Percentiles rank a stretch among this genome's conserved stretches.
Evolutionary conservation across 1,140 invertebrate genomes (phyloP).

Genomic region (Zaprionus lachaisei): DNA sequence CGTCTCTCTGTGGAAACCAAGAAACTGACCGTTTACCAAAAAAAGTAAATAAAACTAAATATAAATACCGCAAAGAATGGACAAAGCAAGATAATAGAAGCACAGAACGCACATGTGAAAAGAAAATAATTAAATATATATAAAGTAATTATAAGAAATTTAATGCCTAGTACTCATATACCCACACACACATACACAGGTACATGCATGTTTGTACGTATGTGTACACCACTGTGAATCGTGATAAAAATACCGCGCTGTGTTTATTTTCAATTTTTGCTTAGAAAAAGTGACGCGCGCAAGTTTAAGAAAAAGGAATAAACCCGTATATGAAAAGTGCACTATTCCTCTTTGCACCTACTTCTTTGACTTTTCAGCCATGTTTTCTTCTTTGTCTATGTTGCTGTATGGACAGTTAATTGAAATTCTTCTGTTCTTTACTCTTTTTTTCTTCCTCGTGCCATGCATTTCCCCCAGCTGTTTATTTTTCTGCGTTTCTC

Average conservation of each 20-base stretch:
- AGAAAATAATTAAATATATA: conserved; percentile 6
- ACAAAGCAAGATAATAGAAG: conserved; percentile 16
- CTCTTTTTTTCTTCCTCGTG: conserved; percentile 5
- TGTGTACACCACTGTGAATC: conserved; percentile 26
- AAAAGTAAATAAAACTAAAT: conserved; percentile 40
- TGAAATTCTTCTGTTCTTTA: conserved; percentile 32
- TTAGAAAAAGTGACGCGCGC: conserved; percentile 36
- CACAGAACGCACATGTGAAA: conserved; percentile 16
- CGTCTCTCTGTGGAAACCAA: conserved; percentile 32
- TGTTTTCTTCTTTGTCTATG: conserved; percentile 34
- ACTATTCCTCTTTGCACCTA: not conserved
- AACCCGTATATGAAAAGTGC: not conserved
- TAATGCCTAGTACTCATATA: conserved; percentile 3
- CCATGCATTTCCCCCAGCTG: conserved; percentile 24
- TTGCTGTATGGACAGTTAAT: conserved; percentile 30
- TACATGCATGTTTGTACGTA: not conserved
- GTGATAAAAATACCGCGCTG: conserved; percentile 68
- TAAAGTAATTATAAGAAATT: conserved; percentile 30
- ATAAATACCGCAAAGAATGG: not conserved
- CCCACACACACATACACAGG: conserved; percentile 5
- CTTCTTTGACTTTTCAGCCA: not conserved
- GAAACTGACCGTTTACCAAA: conserved; percentile 29
- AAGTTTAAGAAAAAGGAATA: conserved; percentile 21
- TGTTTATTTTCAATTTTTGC: conserved; percentile 62
- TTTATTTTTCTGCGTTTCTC: conserved; percentile 8